phyloP scores from a whole-genome alignment of 2,888 invertebrate species.

The Keiferia lycopersicella region DNA sequence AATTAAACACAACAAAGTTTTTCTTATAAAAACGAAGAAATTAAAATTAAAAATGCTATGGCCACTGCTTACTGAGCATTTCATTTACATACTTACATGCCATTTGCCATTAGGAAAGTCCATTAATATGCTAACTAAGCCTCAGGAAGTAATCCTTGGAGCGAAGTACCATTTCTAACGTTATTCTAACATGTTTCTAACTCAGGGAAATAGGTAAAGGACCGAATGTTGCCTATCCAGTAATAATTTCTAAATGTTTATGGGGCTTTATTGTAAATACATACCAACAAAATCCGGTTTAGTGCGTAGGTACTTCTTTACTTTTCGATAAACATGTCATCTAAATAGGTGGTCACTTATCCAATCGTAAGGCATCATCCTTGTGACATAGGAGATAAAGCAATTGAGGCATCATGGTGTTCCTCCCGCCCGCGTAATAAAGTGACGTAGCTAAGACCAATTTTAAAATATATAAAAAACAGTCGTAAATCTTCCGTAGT shows the following conservation, averaged over 20 bases:
- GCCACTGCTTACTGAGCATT: background rate
- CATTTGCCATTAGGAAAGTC: constrained; percentile 7
- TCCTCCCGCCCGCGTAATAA: no score
- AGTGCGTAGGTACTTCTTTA: no score
- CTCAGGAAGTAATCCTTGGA: background rate
- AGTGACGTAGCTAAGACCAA: no score
- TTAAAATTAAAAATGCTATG: background rate
- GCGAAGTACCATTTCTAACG: background rate
- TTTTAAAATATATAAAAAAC: no score
- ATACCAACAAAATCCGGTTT: no score
- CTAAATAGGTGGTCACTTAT: no score
- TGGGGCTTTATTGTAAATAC: background rate
- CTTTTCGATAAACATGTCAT: no score
- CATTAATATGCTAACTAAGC: constrained; percentile 16
- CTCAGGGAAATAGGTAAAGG: background rate
- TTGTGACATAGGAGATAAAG: no score
- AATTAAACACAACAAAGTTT: constrained; percentile 5
- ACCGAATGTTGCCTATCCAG: background rate
- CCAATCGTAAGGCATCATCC: no score
- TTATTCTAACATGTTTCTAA: background rate
- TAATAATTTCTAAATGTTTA: background rate
- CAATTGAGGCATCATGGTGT: no score
- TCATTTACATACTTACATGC: constrained; percentile 18
- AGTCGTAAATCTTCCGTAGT: no score
- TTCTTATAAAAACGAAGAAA: background rate